Evolutionary conservation across 1,140 invertebrate genomes (phyloP).

Genomic region (Drosophila guanche): DNA sequence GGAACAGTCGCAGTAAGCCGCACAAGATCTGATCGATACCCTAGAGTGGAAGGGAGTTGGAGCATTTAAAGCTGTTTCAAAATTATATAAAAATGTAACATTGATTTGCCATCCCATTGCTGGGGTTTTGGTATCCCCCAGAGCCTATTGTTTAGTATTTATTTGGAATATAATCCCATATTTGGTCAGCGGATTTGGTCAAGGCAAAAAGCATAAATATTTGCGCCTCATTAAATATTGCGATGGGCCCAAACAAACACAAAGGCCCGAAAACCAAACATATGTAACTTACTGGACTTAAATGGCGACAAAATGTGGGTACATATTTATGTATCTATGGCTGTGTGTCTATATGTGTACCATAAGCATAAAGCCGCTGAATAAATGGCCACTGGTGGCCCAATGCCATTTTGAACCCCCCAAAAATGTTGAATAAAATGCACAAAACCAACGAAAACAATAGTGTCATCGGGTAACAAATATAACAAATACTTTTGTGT

Average conservation of each 20-base stretch:
- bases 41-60: no score
- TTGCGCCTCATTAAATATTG: slow-evolving; percentile 34
- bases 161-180: slow-evolving; percentile 7
- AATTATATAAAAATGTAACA: no score
- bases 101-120: no score
- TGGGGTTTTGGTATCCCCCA: background rate
- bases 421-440: slow-evolving; percentile 53
- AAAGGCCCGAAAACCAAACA: slow-evolving; percentile 4
- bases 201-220: slow-evolving; percentile 33
- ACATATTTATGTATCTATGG: no score
- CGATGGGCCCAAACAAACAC: slow-evolving; percentile 5
- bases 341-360: no score
- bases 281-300: slow-evolving; percentile 24
- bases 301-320: slow-evolving; percentile 22
- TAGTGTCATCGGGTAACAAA: slow-evolving; percentile 35
- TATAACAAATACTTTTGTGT: slow-evolving; percentile 27
- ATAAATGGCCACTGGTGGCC: slow-evolving; percentile 12
- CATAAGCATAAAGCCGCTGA: slow-evolving; percentile 18
- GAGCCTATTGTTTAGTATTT: slow-evolving; percentile 14
- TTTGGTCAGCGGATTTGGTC: slow-evolving; percentile 30
- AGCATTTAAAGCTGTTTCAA: no score
- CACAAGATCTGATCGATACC: no score
- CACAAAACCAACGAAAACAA: slow-evolving; percentile 52
- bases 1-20: no score
- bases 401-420: slow-evolving; percentile 6